Evolutionary conservation across 2,888 invertebrate species (phyloP), one percentile per base, ranked within the genome.

Genomic region (Synanthedon vespiformis): DNA sequence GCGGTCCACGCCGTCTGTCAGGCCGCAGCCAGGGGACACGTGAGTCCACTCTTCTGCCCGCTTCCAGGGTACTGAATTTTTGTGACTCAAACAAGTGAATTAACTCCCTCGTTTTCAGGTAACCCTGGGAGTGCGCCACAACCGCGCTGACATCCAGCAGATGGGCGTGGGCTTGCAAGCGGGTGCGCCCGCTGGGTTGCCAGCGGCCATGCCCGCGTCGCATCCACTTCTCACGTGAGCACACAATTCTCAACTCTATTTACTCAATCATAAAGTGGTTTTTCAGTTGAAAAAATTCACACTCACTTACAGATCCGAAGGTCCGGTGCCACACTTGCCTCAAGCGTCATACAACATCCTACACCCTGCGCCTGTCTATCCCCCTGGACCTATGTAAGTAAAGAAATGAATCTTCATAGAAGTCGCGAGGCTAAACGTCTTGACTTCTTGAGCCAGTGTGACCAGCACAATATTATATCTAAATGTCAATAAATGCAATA

Each of bases 1-100:
- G 98, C 98, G 0, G 98, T 99, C 3, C 94, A 96, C 57, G 88
- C 96, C 60, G 97, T 99, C 89, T 95, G 96, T 54, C 90, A 91
- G 53, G 97, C 98, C 0, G 96, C 96, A 0, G 89, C 93, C 40
- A 90, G 93, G 59, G 97, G 98, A 4, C 92, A 95, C 67, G 98
- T 98, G 0, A 13, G 44, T 44, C 6, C 13, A 6, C n/a, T 6
- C 44, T 44, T 8, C 44, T 10, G 2, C 8, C 1, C 2, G 27
- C 27, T 27, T 27, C 5, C 5, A 5, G 5, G 27, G 5, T 0
- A 8, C 27, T 34, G 8, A 34, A 1, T 34, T 34, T 34, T 34
- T 34, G 27, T 34, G 27, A 4, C 4, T 55, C 27, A 40, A 22
- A 22, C 22, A 18, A 18, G 18, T 18, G 18, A 18, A 18, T 3